Base-by-base conservation (phyloP, 2,888 invertebrate genomes). In the Drosophila mimica region DNA sequence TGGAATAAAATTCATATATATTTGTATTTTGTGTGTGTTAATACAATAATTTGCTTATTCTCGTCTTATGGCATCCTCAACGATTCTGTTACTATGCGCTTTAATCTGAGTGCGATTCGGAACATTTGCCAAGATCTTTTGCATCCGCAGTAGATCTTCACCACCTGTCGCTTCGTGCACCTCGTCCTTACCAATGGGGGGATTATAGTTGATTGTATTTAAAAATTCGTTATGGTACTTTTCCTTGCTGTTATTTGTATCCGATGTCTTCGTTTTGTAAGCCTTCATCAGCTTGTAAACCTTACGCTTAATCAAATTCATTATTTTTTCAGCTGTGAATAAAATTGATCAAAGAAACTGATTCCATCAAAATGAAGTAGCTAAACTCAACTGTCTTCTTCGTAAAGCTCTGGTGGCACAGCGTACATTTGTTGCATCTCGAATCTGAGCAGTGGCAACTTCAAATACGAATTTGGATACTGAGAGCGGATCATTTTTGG, bases 41-140 rank as follows among this genome's bases (percentile, higher is more conserved):
- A n/a, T 74, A 36, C 46, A 20, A 46, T 46, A 31, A 25, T n/a
- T 33, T 52, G 17, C 13, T 25, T 92, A 92, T 4, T 92, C 91
- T 51, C 83, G 89, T 59, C 91, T 92, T 11, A 85, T 74, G 11
- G 81, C 78, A 48, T 91, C 89, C 51, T 93, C 93, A 20, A 93
- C 81, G 38, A 92, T 63, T 79, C 90, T 91, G 31, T 84, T 86
- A 76, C 93, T 93, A 31, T 86, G 82, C 1, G 82, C 72, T 81
- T 93, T 93, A 5, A 93, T 91, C 76, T 91, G 90, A 20, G 91
- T 91, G 31, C 92, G 92, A 76, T 82, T 92, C 2, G 87, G 91
- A 4, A 92, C 77, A 76, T 74, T 77, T 31, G 82, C 83, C 51
- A 74, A 1, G 1, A 15, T 57, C 7, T 86, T 91, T 8, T 75